Conservation (phyloP, 2,113 vertebrate species). For the Ophthalmolycus amberensis region DNA sequence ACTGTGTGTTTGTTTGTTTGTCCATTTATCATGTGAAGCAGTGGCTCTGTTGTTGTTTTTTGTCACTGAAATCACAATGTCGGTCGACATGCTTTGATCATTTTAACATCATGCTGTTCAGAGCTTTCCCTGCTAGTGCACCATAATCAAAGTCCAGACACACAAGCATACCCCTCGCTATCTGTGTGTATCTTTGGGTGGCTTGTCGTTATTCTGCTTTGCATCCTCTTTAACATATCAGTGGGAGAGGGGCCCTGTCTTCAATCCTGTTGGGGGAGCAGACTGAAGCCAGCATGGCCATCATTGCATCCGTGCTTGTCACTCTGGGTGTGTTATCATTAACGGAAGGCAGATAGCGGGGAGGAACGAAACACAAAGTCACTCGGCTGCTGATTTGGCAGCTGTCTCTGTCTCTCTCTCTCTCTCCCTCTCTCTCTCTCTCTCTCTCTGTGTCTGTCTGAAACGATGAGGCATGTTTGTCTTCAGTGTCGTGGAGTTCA, state of each 20-base stretch:
- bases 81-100: background rate
- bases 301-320: conserved; percentile 48
- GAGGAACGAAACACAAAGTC: conserved; percentile 47
- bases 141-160: conserved; percentile 13
- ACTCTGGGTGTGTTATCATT: conserved; percentile 55
- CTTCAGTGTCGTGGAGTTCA: background rate
- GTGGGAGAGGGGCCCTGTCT: conserved; percentile 26
- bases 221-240: conserved; percentile 42
- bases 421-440: conserved; percentile 11
- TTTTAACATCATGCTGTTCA: conserved; percentile 12
- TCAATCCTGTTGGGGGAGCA: conserved; percentile 43
- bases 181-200: conserved; percentile 20
- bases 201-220: conserved; percentile 35
- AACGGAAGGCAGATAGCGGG: conserved; percentile 46
- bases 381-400: conserved; percentile 36
- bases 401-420: conserved; percentile 12
- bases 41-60: conserved; percentile 1
- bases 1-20: conserved; percentile 5
- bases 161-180: background rate
- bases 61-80: background rate
- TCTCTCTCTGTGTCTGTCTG: background rate
- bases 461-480: conserved; percentile 37
- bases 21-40: conserved; percentile 10
- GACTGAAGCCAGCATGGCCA: conserved; percentile 47
- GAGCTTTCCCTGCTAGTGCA: conserved; percentile 12